Conservation (phyloP, 2,113 vertebrate species). For the Salvelinus sp. region DNA sequence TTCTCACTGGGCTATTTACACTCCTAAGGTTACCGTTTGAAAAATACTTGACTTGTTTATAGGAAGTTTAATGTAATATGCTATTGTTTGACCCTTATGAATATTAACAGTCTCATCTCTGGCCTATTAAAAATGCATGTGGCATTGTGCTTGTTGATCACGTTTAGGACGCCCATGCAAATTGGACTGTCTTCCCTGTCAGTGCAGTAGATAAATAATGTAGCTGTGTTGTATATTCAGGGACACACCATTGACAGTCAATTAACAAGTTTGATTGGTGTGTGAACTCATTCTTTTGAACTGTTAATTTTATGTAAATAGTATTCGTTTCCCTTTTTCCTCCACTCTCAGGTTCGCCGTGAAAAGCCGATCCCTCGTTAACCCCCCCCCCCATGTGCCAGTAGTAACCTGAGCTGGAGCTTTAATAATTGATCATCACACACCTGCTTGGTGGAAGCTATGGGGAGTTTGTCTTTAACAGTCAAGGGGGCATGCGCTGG, state of each 20-base stretch:
- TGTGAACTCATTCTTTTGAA: slow-evolving; percentile 99
- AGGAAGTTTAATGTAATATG: slow-evolving; percentile 85
- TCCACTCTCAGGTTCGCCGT: slow-evolving; percentile 81
- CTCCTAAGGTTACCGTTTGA: slow-evolving; percentile 58
- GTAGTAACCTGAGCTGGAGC: slow-evolving; percentile 87
- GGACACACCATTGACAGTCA: slow-evolving; percentile 98
- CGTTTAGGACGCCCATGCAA: slow-evolving; percentile 98
- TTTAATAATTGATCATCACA: slow-evolving; percentile 99
- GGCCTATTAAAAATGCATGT: slow-evolving; percentile 97
- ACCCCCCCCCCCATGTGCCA: slow-evolving; percentile 80
- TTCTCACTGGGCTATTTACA: slow-evolving; percentile 62
- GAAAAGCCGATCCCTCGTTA: slow-evolving; percentile 74
- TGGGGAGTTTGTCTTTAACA: slow-evolving; percentile 86
- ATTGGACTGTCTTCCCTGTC: slow-evolving; percentile 98
- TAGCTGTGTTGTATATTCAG: slow-evolving; percentile 97
- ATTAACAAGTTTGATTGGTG: slow-evolving; percentile 99
- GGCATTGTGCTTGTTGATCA: slow-evolving; percentile 98
- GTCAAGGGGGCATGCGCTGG: slow-evolving; percentile 84
- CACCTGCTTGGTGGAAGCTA: slow-evolving; percentile 94
- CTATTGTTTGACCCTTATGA: slow-evolving; percentile 93
- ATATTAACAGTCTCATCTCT: slow-evolving; percentile 88
- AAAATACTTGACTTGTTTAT: slow-evolving; percentile 73
- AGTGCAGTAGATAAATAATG: slow-evolving; percentile 96
- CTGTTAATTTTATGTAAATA: slow-evolving; percentile 99
- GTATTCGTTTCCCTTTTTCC: slow-evolving; percentile 80